These are phyloP conservation scores for Dasyprocta punctata DNA, from an alignment of 2,113 vertebrate species.

Conservation along the genomic window DNA sequence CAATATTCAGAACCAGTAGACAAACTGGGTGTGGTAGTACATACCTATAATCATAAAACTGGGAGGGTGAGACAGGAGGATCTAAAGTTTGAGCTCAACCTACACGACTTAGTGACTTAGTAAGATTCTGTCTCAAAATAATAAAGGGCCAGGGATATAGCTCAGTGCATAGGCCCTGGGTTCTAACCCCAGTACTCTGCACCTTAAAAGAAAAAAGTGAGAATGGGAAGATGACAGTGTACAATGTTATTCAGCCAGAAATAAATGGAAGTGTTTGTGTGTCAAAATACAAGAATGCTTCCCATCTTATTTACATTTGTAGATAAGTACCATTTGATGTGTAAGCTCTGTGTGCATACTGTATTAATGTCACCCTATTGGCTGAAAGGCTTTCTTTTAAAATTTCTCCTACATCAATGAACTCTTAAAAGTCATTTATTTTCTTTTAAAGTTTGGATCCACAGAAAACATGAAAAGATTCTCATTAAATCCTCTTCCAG, in stretches of 20 bases:
- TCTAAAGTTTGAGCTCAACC: background rate
- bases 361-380: background rate
- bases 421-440: background rate
- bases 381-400: conserved; percentile 12
- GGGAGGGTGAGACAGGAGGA: background rate
- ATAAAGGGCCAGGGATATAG: background rate
- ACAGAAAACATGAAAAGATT: conserved; percentile 12
- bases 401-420: background rate
- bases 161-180: background rate
- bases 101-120: background rate
- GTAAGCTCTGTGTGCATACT: background rate
- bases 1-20: background rate
- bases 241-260: background rate
- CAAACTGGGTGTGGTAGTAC: background rate
- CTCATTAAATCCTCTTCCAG: background rate
- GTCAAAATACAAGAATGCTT: background rate
- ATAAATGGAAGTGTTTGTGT: background rate
- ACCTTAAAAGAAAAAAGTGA: background rate
- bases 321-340: background rate
- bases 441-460: conserved; percentile 31
- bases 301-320: background rate
- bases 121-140: background rate
- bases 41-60: background rate
- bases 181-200: background rate
- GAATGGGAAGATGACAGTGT: background rate